These are phyloP conservation scores for Omphaloscelis lunosa DNA, from an alignment of 2,888 invertebrate genomes.

Conservation along the genomic window DNA sequence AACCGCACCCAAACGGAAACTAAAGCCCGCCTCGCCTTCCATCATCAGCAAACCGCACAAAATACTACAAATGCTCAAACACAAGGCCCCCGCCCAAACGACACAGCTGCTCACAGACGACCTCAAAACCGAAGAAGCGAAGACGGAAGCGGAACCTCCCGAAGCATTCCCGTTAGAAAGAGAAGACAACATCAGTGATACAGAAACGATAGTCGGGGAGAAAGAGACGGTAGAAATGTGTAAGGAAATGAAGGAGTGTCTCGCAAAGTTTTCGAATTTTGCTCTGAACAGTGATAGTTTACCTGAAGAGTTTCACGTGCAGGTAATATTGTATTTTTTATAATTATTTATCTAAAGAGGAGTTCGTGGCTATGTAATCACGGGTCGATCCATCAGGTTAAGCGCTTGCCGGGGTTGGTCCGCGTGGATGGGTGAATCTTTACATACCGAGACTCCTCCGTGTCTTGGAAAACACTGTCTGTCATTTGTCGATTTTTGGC, in stretches of 20 bases:
- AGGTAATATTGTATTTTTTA: constrained; percentile 26
- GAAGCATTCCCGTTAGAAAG: constrained; percentile 83
- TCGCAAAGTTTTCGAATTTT: constrained; percentile 84
- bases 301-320: constrained; percentile 66
- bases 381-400: too few species aligned
- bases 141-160: constrained; percentile 80
- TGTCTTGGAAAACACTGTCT: too few species aligned
- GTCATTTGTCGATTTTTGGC: too few species aligned
- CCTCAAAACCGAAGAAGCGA: constrained; percentile 68
- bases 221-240: constrained; percentile 65
- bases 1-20: constrained; percentile 81
- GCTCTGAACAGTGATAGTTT: constrained; percentile 75
- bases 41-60: constrained; percentile 77
- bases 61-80: constrained; percentile 83
- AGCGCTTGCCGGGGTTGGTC: too few species aligned
- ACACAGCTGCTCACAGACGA: constrained; percentile 68
- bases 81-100: constrained; percentile 76
- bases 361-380: too few species aligned
- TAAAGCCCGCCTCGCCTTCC: constrained; percentile 76
- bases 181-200: constrained; percentile 80
- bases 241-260: constrained; percentile 85
- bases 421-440: too few species aligned
- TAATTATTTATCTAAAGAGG: too few species aligned
- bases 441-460: too few species aligned
- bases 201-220: constrained; percentile 78